phyloP scores from a whole-genome alignment of 2,888 invertebrate genomes.

The Luperina testacea region DNA sequence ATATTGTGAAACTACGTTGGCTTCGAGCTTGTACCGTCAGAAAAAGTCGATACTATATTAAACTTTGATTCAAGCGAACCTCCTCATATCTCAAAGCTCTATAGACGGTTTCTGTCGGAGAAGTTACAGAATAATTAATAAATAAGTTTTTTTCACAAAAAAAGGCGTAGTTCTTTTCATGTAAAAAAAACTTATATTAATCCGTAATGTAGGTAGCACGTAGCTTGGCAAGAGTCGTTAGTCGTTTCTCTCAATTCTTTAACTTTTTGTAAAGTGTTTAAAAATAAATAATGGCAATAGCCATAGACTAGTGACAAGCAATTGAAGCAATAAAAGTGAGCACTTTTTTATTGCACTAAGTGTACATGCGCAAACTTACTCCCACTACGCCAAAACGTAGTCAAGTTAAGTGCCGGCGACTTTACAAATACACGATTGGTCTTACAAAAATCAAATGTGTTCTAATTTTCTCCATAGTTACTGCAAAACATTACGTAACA shows the following conservation, averaged over 20 bases:
- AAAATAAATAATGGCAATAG: too few species aligned
- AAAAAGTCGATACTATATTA: conserved; percentile 4
- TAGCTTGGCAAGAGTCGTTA: too few species aligned
- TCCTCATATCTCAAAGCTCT: background rate
- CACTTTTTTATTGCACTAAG: too few species aligned
- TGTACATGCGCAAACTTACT: too few species aligned
- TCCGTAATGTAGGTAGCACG: background rate
- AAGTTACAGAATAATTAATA: background rate
- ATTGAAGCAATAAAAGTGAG: too few species aligned
- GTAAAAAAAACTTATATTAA: too few species aligned
- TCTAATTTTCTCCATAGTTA: background rate
- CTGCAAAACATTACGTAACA: background rate
- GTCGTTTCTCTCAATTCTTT: too few species aligned
- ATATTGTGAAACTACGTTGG: conserved; percentile 1
- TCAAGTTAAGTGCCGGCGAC: too few species aligned
- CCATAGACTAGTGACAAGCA: too few species aligned
- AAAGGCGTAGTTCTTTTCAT: background rate
- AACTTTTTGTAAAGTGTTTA: too few species aligned
- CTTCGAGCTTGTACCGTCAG: background rate
- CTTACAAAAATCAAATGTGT: background rate
- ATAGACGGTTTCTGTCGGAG: background rate
- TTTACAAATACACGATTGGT: background rate
- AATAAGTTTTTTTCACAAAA: background rate
- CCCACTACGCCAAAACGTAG: too few species aligned
- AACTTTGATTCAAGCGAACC: conserved; percentile 5